Evolutionary conservation across 2,113 vertebrate species (phyloP).

Genomic region (western clawed frog (Xenopus tropicalis)): DNA sequence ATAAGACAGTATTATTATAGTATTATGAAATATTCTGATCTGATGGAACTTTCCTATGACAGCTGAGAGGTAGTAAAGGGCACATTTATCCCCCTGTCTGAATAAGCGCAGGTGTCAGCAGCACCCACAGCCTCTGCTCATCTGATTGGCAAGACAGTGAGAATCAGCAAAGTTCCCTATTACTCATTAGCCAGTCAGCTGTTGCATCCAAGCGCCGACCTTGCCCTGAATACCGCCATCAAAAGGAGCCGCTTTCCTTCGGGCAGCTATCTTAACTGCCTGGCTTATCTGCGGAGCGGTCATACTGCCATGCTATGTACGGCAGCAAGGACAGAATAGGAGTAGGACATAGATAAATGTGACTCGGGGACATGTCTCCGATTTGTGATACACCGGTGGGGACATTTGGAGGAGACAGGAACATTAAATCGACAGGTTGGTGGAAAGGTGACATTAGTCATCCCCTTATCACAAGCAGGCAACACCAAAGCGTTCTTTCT

Average conservation of each 20-base stretch:
- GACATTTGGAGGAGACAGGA: slow-evolving; percentile 40
- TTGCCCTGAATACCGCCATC: slow-evolving; percentile 85
- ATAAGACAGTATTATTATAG: neutral
- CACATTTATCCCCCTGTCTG: slow-evolving; percentile 15
- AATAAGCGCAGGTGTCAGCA: neutral
- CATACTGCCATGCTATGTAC: slow-evolving; percentile 71
- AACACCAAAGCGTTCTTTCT: slow-evolving; percentile 28
- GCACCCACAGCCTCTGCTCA: slow-evolving; percentile 46
- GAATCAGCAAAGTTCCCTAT: slow-evolving; percentile 72
- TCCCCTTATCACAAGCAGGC: slow-evolving; percentile 22
- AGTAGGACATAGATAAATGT: slow-evolving; percentile 68
- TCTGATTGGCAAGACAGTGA: slow-evolving; percentile 58
- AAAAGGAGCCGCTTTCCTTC: slow-evolving; percentile 80
- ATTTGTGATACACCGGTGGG: neutral
- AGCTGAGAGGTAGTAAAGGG: slow-evolving; percentile 16
- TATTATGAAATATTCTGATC: neutral
- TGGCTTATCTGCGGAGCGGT: slow-evolving; percentile 78
- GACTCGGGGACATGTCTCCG: slow-evolving; percentile 15
- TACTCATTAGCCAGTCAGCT: slow-evolving; percentile 84
- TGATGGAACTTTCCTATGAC: slow-evolving; percentile 10
- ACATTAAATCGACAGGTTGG: slow-evolving; percentile 15
- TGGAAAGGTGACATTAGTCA: slow-evolving; percentile 34
- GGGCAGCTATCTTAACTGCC: slow-evolving; percentile 82
- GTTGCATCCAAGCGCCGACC: slow-evolving; percentile 68
- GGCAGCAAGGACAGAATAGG: slow-evolving; percentile 76